Evolutionary conservation across 2,888 invertebrate species (phyloP), one percentile per base, ranked within the genome.

Genomic region (Leptopterna dolabrata): DNA sequence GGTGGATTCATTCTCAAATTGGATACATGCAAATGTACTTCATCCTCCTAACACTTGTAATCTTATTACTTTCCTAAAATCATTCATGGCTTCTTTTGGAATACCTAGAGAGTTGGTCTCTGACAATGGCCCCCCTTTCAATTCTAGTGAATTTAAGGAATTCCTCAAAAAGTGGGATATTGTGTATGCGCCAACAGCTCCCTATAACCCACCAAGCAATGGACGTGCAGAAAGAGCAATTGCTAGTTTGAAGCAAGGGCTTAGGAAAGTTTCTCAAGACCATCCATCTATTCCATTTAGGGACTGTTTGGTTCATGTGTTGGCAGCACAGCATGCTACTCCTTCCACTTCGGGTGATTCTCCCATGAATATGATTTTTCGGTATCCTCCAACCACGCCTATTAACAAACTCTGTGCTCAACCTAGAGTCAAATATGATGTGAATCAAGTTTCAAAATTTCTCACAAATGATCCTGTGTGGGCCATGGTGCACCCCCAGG

Each of bases 41-140:
- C n/a, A n/a, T n/a, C n/a, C n/a, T n/a, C n/a, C n/a, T n/a, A n/a
- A n/a, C n/a, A n/a, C n/a, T n/a, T n/a, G n/a, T n/a, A n/a, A n/a
- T n/a, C n/a, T n/a, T n/a, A n/a, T n/a, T n/a, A n/a, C n/a, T n/a
- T n/a, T n/a, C n/a, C n/a, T n/a, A n/a, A n/a, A n/a, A n/a, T n/a
- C n/a, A n/a, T n/a, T n/a, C n/a, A n/a, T n/a, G n/a, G n/a, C n/a
- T n/a, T n/a, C n/a, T n/a, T n/a, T n/a, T n/a, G n/a, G n/a, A n/a
- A n/a, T n/a, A n/a, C n/a, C n/a, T n/a, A n/a, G n/a, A n/a, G n/a
- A n/a, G n/a, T n/a, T n/a, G n/a, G n/a, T n/a, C n/a, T n/a, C 81
- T 47, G 81, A 81, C 24, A 81, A 81, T 51, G 81, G 81, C 1
- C 81, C 81, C 13, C 81, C 81, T 7, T 81, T 81, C 47, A 47